Percentiles rank a stretch among this genome's conserved stretches.
Evolutionary conservation across 2,797 vertebrate species (phyloP).

Genomic region (Vireo griseus): DNA sequence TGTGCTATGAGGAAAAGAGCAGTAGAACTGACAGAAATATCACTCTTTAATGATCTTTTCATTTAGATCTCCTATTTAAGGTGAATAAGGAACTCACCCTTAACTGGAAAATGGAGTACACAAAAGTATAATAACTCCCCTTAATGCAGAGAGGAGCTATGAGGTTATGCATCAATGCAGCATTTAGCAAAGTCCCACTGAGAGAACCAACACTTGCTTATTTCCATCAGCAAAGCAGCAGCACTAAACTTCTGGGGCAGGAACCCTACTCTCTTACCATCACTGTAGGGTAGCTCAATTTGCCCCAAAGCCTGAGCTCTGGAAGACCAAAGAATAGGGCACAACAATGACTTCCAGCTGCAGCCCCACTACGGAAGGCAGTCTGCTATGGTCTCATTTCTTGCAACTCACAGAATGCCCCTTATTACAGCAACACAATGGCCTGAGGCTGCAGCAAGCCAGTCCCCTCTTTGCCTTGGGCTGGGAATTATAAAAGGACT

Average conservation of each 20-base stretch:
- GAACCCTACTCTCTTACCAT: background rate
- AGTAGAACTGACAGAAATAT: background rate
- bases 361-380: background rate
- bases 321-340: background rate
- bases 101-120: background rate
- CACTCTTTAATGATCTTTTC: background rate
- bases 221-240: background rate
- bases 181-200: background rate
- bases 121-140: background rate
- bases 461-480: background rate
- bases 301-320: background rate
- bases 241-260: background rate
- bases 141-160: background rate
- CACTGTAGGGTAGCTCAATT: background rate
- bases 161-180: background rate
- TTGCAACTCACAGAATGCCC: background rate
- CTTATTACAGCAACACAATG: rapidly evolving
- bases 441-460: background rate
- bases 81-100: background rate
- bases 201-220: background rate
- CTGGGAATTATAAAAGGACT: background rate
- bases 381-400: background rate
- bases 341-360: background rate
- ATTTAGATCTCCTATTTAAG: background rate
- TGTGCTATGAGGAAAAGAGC: background rate